Conservation (phyloP, 2,797 vertebrate species). For the Sarcoramphus papa region DNA sequence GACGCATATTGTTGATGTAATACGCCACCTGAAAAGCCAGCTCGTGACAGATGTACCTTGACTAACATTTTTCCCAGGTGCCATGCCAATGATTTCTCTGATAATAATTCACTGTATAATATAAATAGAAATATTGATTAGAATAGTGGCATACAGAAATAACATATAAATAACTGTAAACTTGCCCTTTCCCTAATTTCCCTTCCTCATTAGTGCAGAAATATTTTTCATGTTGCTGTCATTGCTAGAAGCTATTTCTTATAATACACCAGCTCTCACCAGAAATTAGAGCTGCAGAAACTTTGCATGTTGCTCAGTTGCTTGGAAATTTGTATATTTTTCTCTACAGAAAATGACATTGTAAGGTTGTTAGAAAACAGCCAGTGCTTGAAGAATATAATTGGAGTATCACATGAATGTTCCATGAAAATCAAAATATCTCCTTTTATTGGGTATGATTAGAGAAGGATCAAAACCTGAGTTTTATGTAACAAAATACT, state of each 20-base stretch:
- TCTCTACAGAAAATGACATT: not conserved
- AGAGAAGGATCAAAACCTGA: not conserved
- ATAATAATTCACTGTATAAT: not conserved
- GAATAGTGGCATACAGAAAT: not conserved
- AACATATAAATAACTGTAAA: conserved; percentile 6
- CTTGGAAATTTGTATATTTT: not conserved
- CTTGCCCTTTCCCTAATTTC: conserved; percentile 20
- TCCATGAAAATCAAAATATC: not conserved
- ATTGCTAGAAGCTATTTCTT: conserved; percentile 7
- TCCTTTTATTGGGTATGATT: not conserved
- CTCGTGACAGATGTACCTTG: not conserved
- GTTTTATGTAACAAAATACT: not conserved
- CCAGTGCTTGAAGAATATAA: not conserved
- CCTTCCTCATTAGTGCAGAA: not conserved
- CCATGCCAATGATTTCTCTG: not conserved
- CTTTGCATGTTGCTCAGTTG: not conserved
- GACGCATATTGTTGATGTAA: not conserved
- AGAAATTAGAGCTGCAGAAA: not conserved
- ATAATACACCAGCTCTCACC: not conserved
- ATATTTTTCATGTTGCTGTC: conserved; percentile 7
- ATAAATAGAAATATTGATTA: conserved; percentile 31
- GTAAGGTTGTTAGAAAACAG: not conserved
- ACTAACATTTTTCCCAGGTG: not conserved
- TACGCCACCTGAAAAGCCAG: not conserved
- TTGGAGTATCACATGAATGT: not conserved